phyloP scores from a whole-genome alignment of 1,140 invertebrate genomes.

The Ctenoplectra terminalis region DNA sequence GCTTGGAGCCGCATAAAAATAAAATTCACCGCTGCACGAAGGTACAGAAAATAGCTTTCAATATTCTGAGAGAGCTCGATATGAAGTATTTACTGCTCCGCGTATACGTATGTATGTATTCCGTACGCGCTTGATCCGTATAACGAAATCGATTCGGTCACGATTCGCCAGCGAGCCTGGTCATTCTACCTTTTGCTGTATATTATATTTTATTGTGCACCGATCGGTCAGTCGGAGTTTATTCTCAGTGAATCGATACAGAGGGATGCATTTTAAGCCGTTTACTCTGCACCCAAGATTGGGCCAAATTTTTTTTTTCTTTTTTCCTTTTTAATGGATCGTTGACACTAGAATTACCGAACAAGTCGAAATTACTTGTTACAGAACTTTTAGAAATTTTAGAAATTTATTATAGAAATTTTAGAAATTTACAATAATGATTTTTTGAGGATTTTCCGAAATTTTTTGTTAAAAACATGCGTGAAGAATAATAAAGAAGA shows the following conservation, averaged over 20 bases:
- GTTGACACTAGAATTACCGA: no score
- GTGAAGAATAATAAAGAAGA: no score
- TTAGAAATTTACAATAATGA: no score
- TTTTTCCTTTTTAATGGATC: no score
- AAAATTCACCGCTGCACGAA: conserved; percentile 33
- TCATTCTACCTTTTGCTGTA: conserved; percentile 12
- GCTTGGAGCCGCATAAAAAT: conserved; percentile 18
- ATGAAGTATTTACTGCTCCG: conserved; percentile 71
- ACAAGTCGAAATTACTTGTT: no score
- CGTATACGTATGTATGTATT: conserved; percentile 38
- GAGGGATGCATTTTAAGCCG: background rate
- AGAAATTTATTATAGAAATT: no score
- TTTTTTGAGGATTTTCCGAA: no score
- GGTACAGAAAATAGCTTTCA: conserved; percentile 49
- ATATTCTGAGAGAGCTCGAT: conserved; percentile 63
- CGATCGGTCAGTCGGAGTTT: background rate
- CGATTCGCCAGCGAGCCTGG: conserved; percentile 9
- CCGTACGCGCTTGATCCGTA: conserved; percentile 58
- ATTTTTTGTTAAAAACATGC: no score
- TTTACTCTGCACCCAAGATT: no score
- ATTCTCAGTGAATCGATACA: background rate
- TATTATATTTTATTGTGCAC: conserved; percentile 25
- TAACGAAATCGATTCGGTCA: conserved; percentile 65
- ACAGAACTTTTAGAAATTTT: no score
- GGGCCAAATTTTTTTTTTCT: no score